Evolutionary conservation across 92 coral and sea anemone genomes (phyloP).

Genomic region (Diadumene lineata): DNA sequence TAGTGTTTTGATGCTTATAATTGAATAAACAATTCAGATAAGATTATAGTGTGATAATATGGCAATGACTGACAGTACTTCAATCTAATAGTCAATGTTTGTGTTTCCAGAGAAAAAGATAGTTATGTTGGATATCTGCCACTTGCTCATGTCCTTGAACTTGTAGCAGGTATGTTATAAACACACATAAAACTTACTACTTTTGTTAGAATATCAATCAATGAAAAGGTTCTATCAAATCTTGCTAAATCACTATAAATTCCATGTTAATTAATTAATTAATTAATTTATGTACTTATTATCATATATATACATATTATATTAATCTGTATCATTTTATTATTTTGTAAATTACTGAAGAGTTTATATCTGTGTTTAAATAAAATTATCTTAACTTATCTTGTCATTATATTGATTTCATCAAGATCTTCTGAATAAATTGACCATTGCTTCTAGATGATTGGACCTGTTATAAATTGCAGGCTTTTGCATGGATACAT

Average conservation of each 20-base stretch:
- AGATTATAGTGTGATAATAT: background rate
- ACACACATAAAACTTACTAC: too few relatives aligned
- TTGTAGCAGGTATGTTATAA: conserved; percentile 73
- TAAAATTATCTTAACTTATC: too few relatives aligned
- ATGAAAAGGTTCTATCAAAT: too few relatives aligned
- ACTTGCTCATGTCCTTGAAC: conserved; percentile 91
- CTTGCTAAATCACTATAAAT: too few relatives aligned
- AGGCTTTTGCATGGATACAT: too few relatives aligned
- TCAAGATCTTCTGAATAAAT: too few relatives aligned
- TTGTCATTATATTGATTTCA: too few relatives aligned
- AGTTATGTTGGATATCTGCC: conserved; percentile 93
- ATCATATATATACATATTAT: background rate
- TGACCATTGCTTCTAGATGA: too few relatives aligned
- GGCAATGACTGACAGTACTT: background rate
- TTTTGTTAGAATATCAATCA: too few relatives aligned
- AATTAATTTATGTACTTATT: background rate
- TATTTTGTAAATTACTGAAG: background rate
- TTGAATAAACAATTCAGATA: too few relatives aligned
- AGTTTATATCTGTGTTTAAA: background rate
- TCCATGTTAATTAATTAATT: too few relatives aligned
- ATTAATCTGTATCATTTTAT: background rate
- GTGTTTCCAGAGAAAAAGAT: conserved; percentile 73
- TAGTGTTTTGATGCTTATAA: background rate
- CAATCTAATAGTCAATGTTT: background rate
- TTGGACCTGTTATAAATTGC: too few relatives aligned